Evolutionary conservation across 1,140 invertebrate genomes (phyloP).

Genomic region (Pseudomyrmex sp.): DNA sequence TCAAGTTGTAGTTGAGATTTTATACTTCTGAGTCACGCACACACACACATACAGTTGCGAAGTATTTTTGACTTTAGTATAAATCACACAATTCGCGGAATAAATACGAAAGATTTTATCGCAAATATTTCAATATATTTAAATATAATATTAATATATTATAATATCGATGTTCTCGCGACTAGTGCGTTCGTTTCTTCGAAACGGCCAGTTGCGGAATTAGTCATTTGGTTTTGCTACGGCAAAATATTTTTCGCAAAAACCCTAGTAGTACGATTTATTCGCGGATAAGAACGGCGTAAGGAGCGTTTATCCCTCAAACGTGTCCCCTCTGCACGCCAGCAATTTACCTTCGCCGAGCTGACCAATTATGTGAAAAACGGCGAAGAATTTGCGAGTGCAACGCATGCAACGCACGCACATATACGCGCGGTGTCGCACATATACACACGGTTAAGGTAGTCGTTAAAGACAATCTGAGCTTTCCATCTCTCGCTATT

Average conservation of each 20-base stretch:
- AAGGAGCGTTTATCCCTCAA: slow-evolving; percentile 52
- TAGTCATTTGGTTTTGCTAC: neutral
- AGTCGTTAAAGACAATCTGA: slow-evolving; percentile 70
- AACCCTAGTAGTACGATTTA: slow-evolving; percentile 65
- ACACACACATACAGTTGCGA: neutral
- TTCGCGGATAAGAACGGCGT: slow-evolving; percentile 67
- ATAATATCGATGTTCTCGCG: neutral
- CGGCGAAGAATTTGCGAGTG: slow-evolving; percentile 72
- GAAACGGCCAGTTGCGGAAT: neutral
- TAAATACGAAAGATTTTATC: slow-evolving; percentile 1
- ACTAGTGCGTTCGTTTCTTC: neutral
- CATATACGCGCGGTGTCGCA: slow-evolving; percentile 2
- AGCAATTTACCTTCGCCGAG: slow-evolving; percentile 70
- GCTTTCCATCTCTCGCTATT: slow-evolving; percentile 43
- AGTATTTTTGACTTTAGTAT: neutral
- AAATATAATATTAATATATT: neutral
- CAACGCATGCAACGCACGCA: slow-evolving; percentile 40
- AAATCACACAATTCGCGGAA: too few relatives aligned
- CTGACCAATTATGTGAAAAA: slow-evolving; percentile 69
- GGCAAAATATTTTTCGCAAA: slow-evolving; percentile 27
- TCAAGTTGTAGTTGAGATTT: neutral
- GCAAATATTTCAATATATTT: neutral
- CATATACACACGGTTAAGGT: slow-evolving; percentile 5
- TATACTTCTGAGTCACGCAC: neutral
- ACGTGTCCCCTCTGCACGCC: slow-evolving; percentile 70